A percentile compares a stretch with the other conserved stretches of the same genome.
Evolutionary conservation across 2,888 invertebrate genomes (phyloP).

Genomic region (Epiperipatus broadwayi): DNA sequence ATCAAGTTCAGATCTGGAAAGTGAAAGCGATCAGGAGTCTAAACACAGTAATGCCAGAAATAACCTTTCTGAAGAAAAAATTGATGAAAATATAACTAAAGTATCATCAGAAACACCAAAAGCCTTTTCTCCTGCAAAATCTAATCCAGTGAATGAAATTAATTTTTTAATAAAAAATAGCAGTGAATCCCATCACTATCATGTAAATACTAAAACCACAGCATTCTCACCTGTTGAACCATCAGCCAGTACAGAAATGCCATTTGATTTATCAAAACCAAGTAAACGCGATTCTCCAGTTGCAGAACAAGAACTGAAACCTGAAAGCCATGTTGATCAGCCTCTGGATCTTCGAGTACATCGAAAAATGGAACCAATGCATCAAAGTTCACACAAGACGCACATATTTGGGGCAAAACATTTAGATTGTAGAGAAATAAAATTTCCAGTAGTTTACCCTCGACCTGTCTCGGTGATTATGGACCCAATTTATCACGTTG

Average conservation of each 20-base stretch:
- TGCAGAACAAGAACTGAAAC: constrained; percentile 27
- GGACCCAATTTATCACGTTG: constrained; percentile 20
- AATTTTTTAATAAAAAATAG: too few relatives aligned
- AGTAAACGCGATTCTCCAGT: constrained; percentile 23
- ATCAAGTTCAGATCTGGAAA: too few relatives aligned
- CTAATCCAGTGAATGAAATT: too few relatives aligned
- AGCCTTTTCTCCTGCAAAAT: too few relatives aligned
- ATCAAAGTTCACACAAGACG: constrained; percentile 22
- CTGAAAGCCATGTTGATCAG: constrained; percentile 38
- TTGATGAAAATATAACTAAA: too few relatives aligned
- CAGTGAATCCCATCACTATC: too few relatives aligned
- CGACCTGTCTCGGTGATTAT: constrained; percentile 47
- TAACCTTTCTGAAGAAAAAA: too few relatives aligned
- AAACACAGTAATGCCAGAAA: too few relatives aligned
- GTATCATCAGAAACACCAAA: too few relatives aligned
- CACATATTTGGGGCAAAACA: constrained; percentile 22
- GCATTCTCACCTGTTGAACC: constrained; percentile 14
- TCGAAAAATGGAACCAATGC: constrained; percentile 46
- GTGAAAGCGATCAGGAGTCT: too few relatives aligned
- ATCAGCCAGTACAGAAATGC: constrained; percentile 34
- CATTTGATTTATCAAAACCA: constrained; percentile 43
- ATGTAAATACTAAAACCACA: neutral
- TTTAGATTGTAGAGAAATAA: too few relatives aligned
- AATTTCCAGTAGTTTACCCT: constrained; percentile 44
- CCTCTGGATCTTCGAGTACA: constrained; percentile 58